Base-by-base conservation (phyloP, 2,797 vertebrate species). In the Enteromius anoplus region DNA sequence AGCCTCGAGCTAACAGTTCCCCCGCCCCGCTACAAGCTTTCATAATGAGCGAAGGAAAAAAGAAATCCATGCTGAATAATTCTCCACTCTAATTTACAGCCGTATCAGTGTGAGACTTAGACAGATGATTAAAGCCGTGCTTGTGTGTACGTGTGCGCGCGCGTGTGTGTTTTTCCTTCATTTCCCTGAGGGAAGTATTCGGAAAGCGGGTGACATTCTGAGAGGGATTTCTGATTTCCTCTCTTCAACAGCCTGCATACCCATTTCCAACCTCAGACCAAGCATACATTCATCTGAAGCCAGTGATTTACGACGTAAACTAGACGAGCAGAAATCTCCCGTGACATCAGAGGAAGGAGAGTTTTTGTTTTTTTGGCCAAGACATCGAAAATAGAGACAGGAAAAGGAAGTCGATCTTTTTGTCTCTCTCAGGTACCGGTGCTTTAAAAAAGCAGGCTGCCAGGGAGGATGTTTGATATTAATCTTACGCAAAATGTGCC, bases 21-120 rank as follows among this genome's bases (percentile, higher is more conserved):
- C 89, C 83, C 89, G 86, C 89, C 89, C 72, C 53, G 15, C 90
- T 90, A 90, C 91, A 89, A 86, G 88, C 85, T 85, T 84, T 84
- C 78, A 73, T 76, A 84, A 86, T 86, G 78, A 84, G 76, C 84
- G 71, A 82, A 89, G 87, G 64, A 86, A 86, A 83, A 65, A 85
- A 88, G 75, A 84, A 89, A 89, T 65, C 86, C 78, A 89, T 80
- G 86, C 86, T 88, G 86, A 91, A 87, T 88, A 92, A 92, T 90
- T 91, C 88, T 88, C 88, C 68, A 68, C 83, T 89, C 83, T 90
- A 90, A 88, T 93, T 91, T 92, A 91, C 88, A 85, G 86, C 88
- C 62, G 53, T 87, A 92, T 86, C 89, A 86, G 82, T 84, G 85
- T 86, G 85, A 85, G 85, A 84, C 83, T 84, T 84, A 85, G 88